A percentile compares a stretch with the other conserved stretches of the same genome.
Conservation (phyloP, 2,888 invertebrate genomes). For the Rhingia rostrata region DNA sequence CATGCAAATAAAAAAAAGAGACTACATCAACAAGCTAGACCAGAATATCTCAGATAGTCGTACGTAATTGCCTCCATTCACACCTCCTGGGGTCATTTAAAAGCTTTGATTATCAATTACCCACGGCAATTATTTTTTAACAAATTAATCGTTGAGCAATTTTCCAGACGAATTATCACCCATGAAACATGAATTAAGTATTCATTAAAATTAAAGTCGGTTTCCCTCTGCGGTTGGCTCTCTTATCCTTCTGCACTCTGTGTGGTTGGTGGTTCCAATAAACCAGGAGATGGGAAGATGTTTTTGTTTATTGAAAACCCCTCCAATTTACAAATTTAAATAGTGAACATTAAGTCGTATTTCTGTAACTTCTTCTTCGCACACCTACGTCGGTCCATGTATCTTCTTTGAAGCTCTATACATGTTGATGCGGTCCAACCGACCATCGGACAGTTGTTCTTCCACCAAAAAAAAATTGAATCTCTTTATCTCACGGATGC, state of each 20-base stretch:
- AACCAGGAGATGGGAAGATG: neutral
- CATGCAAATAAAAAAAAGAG: too few relatives aligned
- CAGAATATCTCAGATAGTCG: neutral
- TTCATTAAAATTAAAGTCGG: conserved; percentile 11
- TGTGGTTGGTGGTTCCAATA: neutral
- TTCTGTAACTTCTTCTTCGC: conserved; percentile 1
- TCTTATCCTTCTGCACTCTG: neutral
- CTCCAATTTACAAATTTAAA: neutral
- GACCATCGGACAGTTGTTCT: neutral
- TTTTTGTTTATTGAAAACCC: neutral
- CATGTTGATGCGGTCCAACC: conserved; percentile 1
- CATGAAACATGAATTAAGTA: conserved; percentile 37
- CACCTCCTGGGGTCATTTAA: conserved; percentile 29
- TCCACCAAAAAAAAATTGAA: conserved; percentile 28
- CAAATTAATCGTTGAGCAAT: conserved; percentile 51
- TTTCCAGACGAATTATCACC: conserved; percentile 37
- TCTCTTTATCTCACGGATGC: conserved; percentile 66
- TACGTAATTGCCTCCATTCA: conserved; percentile 7
- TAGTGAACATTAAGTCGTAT: neutral
- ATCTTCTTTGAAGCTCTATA: conserved; percentile 17
- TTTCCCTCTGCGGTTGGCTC: neutral
- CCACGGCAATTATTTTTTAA: conserved; percentile 45
- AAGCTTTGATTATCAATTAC: conserved; percentile 52
- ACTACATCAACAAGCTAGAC: neutral
- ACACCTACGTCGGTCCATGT: conserved; percentile 17